Conservation (phyloP, 2,113 vertebrate genomes). For the Echinops telfairi region DNA sequence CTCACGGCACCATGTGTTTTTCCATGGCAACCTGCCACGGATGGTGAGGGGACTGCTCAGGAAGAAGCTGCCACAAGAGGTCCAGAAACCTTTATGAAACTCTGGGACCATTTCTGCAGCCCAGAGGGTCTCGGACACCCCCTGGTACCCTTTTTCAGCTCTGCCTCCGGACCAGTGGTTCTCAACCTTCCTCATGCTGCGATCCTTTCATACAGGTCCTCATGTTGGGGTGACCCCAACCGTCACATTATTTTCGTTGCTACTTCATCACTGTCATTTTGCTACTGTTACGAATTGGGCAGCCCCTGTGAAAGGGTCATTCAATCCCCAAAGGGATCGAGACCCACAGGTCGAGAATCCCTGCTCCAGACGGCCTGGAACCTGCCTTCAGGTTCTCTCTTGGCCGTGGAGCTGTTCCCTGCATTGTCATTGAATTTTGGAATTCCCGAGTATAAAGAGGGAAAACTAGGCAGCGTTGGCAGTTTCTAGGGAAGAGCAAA, state of each 20-base stretch:
- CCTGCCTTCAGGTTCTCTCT: neutral
- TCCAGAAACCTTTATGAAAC: neutral
- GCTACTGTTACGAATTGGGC: no score
- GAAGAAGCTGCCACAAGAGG: neutral
- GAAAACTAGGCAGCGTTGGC: neutral
- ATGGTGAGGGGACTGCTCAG: neutral
- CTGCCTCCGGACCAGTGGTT: neutral
- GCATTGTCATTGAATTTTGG: neutral
- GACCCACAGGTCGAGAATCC: no score
- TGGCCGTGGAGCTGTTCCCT: neutral
- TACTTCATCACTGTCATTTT: no score
- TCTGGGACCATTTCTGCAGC: neutral
- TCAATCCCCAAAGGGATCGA: no score
- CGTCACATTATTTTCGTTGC: no score
- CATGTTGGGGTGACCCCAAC: no score
- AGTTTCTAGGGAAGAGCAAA: neutral
- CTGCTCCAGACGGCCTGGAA: neutral
- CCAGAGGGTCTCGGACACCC: neutral
- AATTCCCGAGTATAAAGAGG: neutral
- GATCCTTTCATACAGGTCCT: no score
- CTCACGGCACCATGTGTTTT: neutral
- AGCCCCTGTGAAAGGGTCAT: no score
- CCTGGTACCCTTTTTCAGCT: no score
- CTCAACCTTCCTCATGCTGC: no score
- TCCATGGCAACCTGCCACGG: neutral